Evolutionary conservation across 2,888 invertebrate species (phyloP), one percentile per base, ranked within the genome.

Genomic region (Cephonodes hylas): DNA sequence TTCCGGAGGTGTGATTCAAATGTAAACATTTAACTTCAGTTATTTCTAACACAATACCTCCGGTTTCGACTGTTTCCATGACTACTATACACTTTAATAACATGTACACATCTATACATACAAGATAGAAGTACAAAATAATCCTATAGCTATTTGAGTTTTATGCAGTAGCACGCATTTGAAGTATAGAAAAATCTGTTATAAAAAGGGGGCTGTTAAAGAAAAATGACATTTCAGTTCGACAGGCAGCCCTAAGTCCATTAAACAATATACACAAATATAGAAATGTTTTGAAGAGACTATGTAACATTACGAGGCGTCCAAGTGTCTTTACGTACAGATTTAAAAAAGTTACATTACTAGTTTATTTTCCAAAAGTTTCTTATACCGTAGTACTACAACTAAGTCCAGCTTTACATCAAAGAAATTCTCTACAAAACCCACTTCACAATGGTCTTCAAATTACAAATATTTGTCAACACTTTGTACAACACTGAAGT

Each of bases 381-480:
- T 38, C 3, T n/a, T 38, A n/a, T n/a, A n/a, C n/a, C n/a, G n/a
- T 38, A 38, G n/a, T n/a, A 38, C 3, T 38, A 38, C 38, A 38
- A 38, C n/a, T 0, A 38, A 4, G n/a, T 38, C 13, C 13, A 38
- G 31, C 3, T 38, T 38, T 22, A 45, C 10, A 15, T 15, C 10
- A 6, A 31, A 27, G 1, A 5, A 53, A 27, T 5, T 45, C 6
- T 13, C n/a, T 27, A 53, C 27, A 53, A 53, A 31, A 53, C n/a
- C 6, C 53, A 31, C 27, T 3, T 15, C n/a, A n/a, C 42, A 57
- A 65, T n/a, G n/a, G 62, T 68, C 70, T 58, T 44, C 60, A n/a
- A 3, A 3, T n/a, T 22, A 27, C 18, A 7, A 65, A 59, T 38
- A 76, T 60, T 64, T 71, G 73, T 70, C n/a, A 77, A 66, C 63